A percentile compares a stretch with the other conserved stretches of the same genome.
Conservation (phyloP, 1,140 invertebrate species). For the Drosophila repletoides region DNA sequence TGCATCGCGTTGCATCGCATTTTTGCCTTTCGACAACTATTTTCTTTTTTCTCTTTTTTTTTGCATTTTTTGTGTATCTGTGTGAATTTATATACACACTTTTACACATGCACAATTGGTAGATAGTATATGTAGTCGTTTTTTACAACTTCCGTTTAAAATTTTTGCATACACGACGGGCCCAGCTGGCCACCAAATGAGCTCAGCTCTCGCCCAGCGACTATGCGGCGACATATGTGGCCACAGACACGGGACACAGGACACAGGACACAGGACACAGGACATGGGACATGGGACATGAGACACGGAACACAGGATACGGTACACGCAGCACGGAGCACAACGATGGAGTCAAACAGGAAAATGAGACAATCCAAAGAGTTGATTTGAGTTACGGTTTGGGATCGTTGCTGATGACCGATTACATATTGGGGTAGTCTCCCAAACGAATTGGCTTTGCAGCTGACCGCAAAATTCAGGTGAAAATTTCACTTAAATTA, state of each 20-base stretch:
- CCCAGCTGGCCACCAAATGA: conserved; percentile 61
- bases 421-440: background rate
- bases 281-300: background rate
- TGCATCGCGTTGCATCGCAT: too few species aligned
- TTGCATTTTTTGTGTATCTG: conserved; percentile 32
- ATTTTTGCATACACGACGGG: conserved; percentile 46
- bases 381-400: background rate
- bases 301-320: background rate
- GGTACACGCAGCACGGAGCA: background rate
- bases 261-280: background rate
- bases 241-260: conserved; percentile 55
- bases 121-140: conserved; percentile 54
- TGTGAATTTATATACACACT: conserved; percentile 8
- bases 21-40: conserved; percentile 38
- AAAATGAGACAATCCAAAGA: conserved; percentile 2
- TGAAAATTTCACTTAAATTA: background rate
- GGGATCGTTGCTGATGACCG: background rate
- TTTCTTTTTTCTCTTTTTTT: conserved; percentile 22
- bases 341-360: background rate
- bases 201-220: conserved; percentile 57
- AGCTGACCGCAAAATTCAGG: background rate
- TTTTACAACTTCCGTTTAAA: conserved; percentile 70
- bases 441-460: background rate
- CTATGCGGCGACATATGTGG: conserved; percentile 75
- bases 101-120: conserved; percentile 26